These are phyloP conservation scores for Dinocampus coccinellae DNA, from an alignment of 2,888 invertebrate species.

Conservation along the genomic window DNA sequence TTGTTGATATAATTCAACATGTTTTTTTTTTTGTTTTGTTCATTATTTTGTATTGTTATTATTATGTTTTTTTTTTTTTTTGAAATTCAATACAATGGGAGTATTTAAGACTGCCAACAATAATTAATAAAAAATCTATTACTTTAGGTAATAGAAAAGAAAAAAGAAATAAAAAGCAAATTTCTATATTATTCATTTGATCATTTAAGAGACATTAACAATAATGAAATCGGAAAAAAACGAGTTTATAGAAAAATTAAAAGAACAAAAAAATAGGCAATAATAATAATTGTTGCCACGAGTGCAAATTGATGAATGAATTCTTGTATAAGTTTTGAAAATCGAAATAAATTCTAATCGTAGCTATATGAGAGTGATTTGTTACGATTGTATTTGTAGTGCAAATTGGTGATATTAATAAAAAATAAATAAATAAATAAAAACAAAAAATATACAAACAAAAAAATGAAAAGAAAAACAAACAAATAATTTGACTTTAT, in stretches of 20 bases:
- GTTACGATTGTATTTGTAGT: slow-evolving; percentile 48
- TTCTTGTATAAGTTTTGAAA: slow-evolving; percentile 27
- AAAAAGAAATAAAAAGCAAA: slow-evolving; percentile 15
- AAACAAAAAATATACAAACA: no score
- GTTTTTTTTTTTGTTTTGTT: background rate
- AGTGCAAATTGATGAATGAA: slow-evolving; percentile 18
- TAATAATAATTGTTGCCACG: slow-evolving; percentile 1
- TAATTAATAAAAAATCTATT: slow-evolving; percentile 38
- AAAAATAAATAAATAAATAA: slow-evolving; percentile 35
- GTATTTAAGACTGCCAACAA: slow-evolving; percentile 47
- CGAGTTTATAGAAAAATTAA: background rate
- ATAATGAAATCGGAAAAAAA: slow-evolving; percentile 22
- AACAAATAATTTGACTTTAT: slow-evolving; percentile 13
- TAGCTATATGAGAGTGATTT: slow-evolving; percentile 47
- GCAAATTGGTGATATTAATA: slow-evolving; percentile 43
- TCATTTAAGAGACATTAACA: background rate
- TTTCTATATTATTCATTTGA: slow-evolving; percentile 9
- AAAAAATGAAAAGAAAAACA: background rate
- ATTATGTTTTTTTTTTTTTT: slow-evolving; percentile 17
- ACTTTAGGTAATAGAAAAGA: slow-evolving; percentile 39
- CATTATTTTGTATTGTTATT: background rate
- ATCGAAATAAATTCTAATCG: slow-evolving; percentile 3
- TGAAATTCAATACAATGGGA: slow-evolving; percentile 39
- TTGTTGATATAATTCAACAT: background rate
- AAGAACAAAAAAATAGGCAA: background rate